phyloP scores from a whole-genome alignment of 1,140 invertebrate species.

The Apolygus lucorum region DNA sequence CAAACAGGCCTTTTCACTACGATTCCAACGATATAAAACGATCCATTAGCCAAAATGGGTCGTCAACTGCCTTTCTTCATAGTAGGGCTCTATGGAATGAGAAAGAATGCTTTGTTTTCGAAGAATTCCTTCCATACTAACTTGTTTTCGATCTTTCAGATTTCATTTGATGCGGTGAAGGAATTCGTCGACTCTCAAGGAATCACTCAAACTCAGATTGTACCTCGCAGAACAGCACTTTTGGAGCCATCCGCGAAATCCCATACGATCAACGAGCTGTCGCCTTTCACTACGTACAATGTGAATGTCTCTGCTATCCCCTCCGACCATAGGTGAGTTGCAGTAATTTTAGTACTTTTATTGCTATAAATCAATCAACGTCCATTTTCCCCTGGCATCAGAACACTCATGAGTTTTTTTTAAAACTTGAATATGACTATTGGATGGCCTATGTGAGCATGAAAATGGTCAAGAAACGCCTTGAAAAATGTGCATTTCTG shows the following conservation, averaged over 20 bases:
- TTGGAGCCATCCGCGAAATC: constrained; percentile 58
- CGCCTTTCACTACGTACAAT: constrained; percentile 89
- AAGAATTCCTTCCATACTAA: no score
- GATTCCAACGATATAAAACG: no score
- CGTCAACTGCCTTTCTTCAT: no score
- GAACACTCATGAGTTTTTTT: neutral
- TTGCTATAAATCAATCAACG: neutral
- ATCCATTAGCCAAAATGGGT: no score
- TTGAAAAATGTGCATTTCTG: no score
- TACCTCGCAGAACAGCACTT: constrained; percentile 62
- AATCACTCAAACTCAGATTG: constrained; percentile 75
- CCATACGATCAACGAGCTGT: constrained; percentile 74
- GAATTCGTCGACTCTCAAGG: constrained; percentile 91
- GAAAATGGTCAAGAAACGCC: no score
- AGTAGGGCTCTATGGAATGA: no score
- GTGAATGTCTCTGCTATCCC: constrained; percentile 89
- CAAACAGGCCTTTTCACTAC: neutral
- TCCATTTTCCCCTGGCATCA: neutral
- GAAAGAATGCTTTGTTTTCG: no score
- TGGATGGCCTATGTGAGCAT: no score
- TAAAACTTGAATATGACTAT: no score
- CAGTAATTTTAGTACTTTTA: no score
- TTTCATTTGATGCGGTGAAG: constrained; percentile 87
- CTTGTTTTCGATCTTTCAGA: constrained; percentile 42
- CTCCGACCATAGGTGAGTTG: constrained; percentile 53